Base-by-base conservation (phyloP, 1,140 invertebrate genomes). In the Ylistrum balloti region DNA sequence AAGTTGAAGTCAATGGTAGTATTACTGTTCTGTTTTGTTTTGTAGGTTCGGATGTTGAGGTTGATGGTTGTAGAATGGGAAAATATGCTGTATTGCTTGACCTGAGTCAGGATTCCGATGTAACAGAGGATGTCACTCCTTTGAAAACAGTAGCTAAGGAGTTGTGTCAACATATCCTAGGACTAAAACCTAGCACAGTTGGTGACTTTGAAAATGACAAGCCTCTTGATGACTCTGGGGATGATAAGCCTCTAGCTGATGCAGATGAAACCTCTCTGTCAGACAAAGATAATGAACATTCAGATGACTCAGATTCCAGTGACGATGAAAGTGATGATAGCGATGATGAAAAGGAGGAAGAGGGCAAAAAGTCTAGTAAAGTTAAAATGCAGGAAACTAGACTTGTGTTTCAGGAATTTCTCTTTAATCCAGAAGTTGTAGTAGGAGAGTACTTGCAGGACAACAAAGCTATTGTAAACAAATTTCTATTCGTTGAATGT, bases 101-200 rank as follows among this genome's bases (percentile, higher is more conserved):
- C 33, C 96, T 91, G 41, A 91, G 86, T 85, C 86, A 89, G 11
- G 92, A 86, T 32, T 74, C 33, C 20, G 41, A 90, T 33, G 86
- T 34, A 33, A 33, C 48, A 88, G 48, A 87, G n/a, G 85, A 90
- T 35, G 33, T 89, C 2, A n/a, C 88, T 17, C n/a, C 96, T 9
- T 94, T 97, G 33, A 96, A 97, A 28, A 91, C 97, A 85, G 94
- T 98, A 13, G 97, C 97, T 32, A 97, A 97, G 90, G 97, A 98
- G 94, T 95, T 99, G 13, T 99, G 98, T 95, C 98, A 99, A 95
- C 99, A 99, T 95, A 97, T 99, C 93, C 98, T 99, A 85, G 97
- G 98, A 32, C 98, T 99, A 97, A 98, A 98, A 94, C 98, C 98
- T 0, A 95, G 93, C 33, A 97, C 97, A 96, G 97, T 99, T 92